These are phyloP conservation scores for Drosophila suboccidentalis DNA, from an alignment of 2,888 invertebrate genomes.

Conservation along the genomic window DNA sequence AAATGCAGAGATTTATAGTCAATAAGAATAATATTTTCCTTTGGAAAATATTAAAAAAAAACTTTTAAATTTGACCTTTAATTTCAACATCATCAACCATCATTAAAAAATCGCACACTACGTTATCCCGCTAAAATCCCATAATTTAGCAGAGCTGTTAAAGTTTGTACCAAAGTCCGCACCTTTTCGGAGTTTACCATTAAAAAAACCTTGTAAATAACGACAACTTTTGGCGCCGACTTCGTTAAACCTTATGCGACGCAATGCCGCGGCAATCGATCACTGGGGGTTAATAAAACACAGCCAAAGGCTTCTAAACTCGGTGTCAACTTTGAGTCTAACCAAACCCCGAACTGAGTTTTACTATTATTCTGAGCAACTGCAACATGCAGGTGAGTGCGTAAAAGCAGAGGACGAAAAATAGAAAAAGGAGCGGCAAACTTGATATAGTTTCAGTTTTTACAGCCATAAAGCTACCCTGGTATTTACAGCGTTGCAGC, in stretches of 20 bases:
- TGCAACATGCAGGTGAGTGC: slow-evolving; percentile 47
- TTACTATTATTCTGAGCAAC: slow-evolving; percentile 27
- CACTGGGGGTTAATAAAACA: slow-evolving; percentile 67
- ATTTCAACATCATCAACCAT: neutral
- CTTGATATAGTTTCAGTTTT: slow-evolving; percentile 63
- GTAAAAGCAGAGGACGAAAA: slow-evolving; percentile 28
- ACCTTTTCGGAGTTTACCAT: slow-evolving; percentile 14
- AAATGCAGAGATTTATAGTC: no score
- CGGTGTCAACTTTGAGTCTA: slow-evolving; percentile 36
- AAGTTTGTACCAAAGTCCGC: slow-evolving; percentile 31
- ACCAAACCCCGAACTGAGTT: slow-evolving; percentile 17
- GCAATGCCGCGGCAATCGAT: slow-evolving; percentile 63
- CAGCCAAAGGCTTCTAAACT: slow-evolving; percentile 42
- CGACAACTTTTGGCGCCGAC: slow-evolving; percentile 37
- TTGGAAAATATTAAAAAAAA: neutral
- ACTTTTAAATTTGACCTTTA: neutral
- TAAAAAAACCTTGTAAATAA: slow-evolving; percentile 39
- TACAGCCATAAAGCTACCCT: slow-evolving; percentile 60
- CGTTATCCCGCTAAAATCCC: slow-evolving; percentile 3
- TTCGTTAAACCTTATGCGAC: slow-evolving; percentile 25
- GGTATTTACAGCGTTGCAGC: slow-evolving; percentile 56
- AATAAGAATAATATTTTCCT: no score
- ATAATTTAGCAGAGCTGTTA: slow-evolving; percentile 13
- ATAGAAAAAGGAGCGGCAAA: slow-evolving; percentile 27
- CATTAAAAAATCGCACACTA: neutral